Percentiles rank a stretch among this genome's conserved stretches.
Conservation (phyloP, 2,113 vertebrate species). For the human (Homo sapiens) region DNA sequence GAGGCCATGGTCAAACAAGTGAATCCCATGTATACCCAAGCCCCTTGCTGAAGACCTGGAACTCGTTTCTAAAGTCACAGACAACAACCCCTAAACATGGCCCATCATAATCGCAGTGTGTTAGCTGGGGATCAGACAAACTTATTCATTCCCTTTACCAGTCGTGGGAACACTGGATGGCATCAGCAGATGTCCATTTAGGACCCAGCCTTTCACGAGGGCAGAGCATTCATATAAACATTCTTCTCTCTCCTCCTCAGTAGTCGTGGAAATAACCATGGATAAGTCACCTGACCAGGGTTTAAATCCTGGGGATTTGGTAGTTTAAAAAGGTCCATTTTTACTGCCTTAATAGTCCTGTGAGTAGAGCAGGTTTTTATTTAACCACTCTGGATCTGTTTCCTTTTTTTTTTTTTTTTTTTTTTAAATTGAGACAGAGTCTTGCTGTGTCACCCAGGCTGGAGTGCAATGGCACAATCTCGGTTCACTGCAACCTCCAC, state of each 20-base stretch:
- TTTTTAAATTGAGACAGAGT: too few species aligned
- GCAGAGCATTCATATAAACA: neutral
- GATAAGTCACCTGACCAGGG: neutral
- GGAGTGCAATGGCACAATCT: too few species aligned
- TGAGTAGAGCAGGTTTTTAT: neutral
- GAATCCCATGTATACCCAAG: neutral
- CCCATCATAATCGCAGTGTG: rapidly evolving
- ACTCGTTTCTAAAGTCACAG: neutral
- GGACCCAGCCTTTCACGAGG: neutral
- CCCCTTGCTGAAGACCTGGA: neutral
- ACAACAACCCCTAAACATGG: neutral
- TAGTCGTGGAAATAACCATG: neutral
- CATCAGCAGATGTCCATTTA: neutral
- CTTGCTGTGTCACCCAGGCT: too few species aligned
- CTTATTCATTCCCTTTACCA: neutral
- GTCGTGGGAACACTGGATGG: neutral
- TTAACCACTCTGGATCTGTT: slow-evolving; percentile 1
- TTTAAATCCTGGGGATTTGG: neutral
- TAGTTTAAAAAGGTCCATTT: neutral
- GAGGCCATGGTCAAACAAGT: neutral
- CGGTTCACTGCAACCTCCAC: too few species aligned
- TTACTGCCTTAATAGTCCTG: neutral
- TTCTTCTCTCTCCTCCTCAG: neutral
- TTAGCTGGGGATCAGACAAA: neutral
- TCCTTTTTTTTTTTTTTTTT: too few species aligned